Conservation (phyloP, 2,113 vertebrate species). For the Cepphus grylle region DNA sequence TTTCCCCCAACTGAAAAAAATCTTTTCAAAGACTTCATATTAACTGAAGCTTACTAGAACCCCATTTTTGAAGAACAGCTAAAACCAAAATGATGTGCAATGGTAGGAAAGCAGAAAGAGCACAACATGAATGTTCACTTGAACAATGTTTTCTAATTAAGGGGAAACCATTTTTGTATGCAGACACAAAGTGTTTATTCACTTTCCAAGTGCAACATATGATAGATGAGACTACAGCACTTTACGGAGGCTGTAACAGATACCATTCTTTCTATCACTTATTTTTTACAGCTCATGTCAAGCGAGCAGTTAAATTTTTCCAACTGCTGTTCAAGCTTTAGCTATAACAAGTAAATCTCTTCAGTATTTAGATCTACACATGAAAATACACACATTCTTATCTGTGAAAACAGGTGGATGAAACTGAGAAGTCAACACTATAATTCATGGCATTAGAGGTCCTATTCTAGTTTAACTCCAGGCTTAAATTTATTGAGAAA, state of each 20-base stretch:
- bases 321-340: neutral
- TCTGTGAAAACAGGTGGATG: neutral
- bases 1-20: neutral
- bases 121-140: neutral
- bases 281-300: neutral
- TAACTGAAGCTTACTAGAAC: neutral
- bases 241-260: neutral
- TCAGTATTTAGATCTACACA: neutral
- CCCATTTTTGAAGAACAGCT: neutral
- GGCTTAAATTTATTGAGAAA: neutral
- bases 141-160: neutral
- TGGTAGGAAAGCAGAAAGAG: neutral
- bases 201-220: neutral
- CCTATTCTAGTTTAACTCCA: neutral
- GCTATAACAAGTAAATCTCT: neutral
- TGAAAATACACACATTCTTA: neutral
- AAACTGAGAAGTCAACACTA: neutral
- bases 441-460: neutral
- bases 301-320: neutral
- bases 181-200: neutral
- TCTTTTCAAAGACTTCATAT: neutral
- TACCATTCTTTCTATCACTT: neutral
- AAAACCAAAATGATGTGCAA: neutral
- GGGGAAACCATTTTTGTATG: neutral
- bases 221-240: neutral